Conservation (phyloP, 2,113 vertebrate species). For the Aptenodytes patagonicus region DNA sequence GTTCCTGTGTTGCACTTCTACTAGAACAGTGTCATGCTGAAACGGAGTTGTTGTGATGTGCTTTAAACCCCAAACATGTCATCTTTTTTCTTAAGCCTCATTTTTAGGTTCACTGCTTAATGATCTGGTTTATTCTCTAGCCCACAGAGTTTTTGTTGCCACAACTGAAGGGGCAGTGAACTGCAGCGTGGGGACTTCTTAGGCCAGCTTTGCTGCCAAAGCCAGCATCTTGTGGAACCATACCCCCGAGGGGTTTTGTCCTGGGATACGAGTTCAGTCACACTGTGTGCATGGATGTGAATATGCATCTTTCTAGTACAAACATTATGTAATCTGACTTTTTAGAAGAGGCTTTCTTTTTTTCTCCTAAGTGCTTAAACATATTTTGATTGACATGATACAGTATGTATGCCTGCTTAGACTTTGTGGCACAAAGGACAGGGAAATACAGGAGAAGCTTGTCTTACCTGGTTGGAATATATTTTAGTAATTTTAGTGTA, state of each 20-base stretch:
- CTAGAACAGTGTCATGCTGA: neutral
- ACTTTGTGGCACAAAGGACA: neutral
- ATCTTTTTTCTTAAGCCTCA: neutral
- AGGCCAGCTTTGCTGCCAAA: neutral
- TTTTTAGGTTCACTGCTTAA: neutral
- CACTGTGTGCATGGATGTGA: neutral
- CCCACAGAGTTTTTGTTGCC: neutral
- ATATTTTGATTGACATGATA: neutral
- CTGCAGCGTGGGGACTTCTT: neutral
- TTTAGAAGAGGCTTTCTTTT: neutral
- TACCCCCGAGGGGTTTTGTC: neutral
- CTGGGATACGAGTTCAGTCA: neutral
- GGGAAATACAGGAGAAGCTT: neutral
- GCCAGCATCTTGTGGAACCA: neutral
- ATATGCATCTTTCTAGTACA: neutral
- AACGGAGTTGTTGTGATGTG: neutral
- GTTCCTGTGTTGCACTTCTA: fast-evolving
- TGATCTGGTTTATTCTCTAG: neutral
- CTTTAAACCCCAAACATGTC: neutral
- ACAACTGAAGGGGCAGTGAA: neutral
- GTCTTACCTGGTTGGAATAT: neutral
- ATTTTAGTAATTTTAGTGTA: neutral
- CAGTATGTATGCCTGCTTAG: neutral
- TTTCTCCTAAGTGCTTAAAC: neutral
- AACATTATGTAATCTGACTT: neutral